Evolutionary conservation across 2,888 invertebrate genomes (phyloP).

Genomic region (Cyclophora albipunctata): DNA sequence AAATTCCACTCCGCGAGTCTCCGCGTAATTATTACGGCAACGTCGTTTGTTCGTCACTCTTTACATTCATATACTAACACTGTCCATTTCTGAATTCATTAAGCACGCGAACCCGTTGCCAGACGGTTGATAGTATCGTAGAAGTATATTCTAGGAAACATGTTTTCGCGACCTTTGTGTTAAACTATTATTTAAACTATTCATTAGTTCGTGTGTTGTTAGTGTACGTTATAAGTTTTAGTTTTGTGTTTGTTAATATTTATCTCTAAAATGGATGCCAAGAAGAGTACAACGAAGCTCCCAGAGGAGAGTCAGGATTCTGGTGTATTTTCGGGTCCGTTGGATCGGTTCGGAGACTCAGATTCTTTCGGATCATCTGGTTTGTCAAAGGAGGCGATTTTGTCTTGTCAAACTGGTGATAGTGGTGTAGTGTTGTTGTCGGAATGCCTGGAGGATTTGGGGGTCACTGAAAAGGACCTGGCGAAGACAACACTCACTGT

Average conservation of each 20-base stretch:
- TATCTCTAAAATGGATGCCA: slow-evolving; percentile 58
- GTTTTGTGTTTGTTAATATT: slow-evolving; percentile 25
- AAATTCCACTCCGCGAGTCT: background rate
- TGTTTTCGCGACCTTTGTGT: slow-evolving; percentile 37
- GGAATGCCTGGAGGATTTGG: slow-evolving; percentile 77
- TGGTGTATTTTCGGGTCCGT: slow-evolving; percentile 52
- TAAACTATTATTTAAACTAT: too few relatives aligned
- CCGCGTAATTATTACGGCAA: slow-evolving; percentile 7
- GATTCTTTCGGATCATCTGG: slow-evolving; percentile 21
- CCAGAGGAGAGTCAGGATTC: slow-evolving; percentile 49
- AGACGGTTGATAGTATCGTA: slow-evolving; percentile 27
- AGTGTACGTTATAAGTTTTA: slow-evolving; percentile 4
- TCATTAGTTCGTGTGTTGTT: slow-evolving; percentile 4
- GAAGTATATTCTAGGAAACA: slow-evolving; percentile 29
- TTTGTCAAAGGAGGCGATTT: slow-evolving; percentile 23
- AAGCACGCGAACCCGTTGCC: slow-evolving; percentile 34
- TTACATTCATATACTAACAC: slow-evolving; percentile 11
- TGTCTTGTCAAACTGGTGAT: slow-evolving; percentile 62
- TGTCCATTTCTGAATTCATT: slow-evolving; percentile 31
- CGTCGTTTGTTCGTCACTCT: background rate
- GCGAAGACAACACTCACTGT: background rate
- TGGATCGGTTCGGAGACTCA: slow-evolving; percentile 31
- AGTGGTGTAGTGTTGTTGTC: slow-evolving; percentile 78
- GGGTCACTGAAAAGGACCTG: slow-evolving; percentile 24
- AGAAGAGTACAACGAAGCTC: slow-evolving; percentile 50